A percentile compares a stretch with the other conserved stretches of the same genome.
Evolutionary conservation across 2,113 vertebrate species (phyloP).

Genomic region (Gymnogyps californianus): DNA sequence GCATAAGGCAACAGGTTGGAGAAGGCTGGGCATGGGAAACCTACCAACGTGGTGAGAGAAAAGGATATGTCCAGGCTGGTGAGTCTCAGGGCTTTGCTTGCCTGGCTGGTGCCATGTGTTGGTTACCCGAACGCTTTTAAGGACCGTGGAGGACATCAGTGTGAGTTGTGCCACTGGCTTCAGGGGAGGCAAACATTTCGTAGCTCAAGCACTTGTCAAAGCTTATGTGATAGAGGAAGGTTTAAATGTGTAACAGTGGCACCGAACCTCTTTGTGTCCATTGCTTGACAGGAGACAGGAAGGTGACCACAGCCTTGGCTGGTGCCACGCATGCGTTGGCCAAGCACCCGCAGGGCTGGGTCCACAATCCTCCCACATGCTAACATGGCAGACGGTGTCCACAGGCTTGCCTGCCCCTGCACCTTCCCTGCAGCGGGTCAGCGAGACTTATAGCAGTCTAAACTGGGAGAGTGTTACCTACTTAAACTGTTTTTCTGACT

Average conservation of each 20-base stretch:
- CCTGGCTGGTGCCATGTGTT: background rate
- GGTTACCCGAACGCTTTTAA: rapidly evolving
- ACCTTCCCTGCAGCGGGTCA: constrained; percentile 50
- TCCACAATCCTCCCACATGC: background rate
- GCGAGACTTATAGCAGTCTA: constrained; percentile 72
- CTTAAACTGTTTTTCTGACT: constrained; percentile 80
- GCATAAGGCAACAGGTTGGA: background rate
- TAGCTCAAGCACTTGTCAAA: background rate
- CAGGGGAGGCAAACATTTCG: rapidly evolving
- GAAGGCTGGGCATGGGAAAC: background rate
- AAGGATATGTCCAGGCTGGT: background rate
- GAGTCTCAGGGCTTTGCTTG: background rate
- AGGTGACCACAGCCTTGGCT: background rate
- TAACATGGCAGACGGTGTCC: background rate
- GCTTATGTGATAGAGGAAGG: background rate
- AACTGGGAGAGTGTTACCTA: constrained; percentile 79
- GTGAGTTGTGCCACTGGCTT: background rate
- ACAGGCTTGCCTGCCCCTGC: background rate
- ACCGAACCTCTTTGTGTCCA: rapidly evolving
- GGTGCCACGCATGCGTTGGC: rapidly evolving
- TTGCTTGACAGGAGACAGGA: background rate
- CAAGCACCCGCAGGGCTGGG: background rate
- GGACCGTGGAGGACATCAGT: rapidly evolving
- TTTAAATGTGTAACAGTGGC: background rate
- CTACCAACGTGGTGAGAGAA: background rate